Evolutionary conservation across 2,888 invertebrate genomes (phyloP), one percentile per base, ranked within the genome.

Genomic region (Lasioglossum morio): DNA sequence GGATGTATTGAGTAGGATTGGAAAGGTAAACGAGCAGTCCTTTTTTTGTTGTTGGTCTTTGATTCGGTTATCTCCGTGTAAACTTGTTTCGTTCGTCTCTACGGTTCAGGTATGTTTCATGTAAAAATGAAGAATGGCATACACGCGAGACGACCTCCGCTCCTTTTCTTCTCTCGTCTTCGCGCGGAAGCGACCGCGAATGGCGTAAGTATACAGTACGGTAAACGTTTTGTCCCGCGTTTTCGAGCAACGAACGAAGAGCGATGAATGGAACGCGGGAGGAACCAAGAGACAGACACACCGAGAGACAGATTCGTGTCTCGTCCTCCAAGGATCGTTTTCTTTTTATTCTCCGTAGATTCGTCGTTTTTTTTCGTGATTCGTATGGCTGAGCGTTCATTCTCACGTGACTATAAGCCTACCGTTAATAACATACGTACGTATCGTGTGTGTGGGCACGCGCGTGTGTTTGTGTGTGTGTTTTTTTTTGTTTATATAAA

Each of bases 401-500:
- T 60, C 60, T 70, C 70, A 37, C 70, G 14, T n/a, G n/a, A 70
- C 43, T 53, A 46, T 46, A 85, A 60, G 30, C 57, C 72, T 78
- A 69, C 63, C 30, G 19, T 81, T 66, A 43, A 77, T 86, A 86
- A 63, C 16, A 57, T 85, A 76, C 63, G 53, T 82, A 77, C 60
- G 63, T 63, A 74, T 23, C 77, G 74, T 77, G 60, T 85, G 4
- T 12, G 16, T 5, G 14, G 0, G 4, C 4, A 27, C 2, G 57
- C 12, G 12, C 3, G 1, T 57, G 10, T 46, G 34, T 34, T 3
- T 16, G 16, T 48, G 40, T 40, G 40, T 43, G 43, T 43, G 43
- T n/a, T 12, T 63, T 30, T 0, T 16, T 7, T 7, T 79, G 77
- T 82, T 79, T 81, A 81, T 87, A 88, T 84, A 81, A 87, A 88